Percentiles rank a stretch among this genome's conserved stretches.
Conservation (phyloP, 2,113 vertebrate species). For the Rhinopithecus roxellana region DNA sequence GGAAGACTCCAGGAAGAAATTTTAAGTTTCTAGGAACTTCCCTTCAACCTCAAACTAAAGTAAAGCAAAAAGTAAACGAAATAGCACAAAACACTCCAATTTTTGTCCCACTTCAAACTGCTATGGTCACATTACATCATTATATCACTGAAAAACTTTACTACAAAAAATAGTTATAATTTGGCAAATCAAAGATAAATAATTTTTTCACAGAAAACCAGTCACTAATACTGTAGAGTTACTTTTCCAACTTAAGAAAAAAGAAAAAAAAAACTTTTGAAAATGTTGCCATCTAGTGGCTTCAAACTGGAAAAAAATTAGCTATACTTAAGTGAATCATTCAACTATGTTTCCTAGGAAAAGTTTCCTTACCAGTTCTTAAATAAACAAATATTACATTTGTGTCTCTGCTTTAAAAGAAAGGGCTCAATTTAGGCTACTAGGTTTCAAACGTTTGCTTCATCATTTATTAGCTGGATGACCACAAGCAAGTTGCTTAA, state of each 20-base stretch:
- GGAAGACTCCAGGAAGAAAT: background rate
- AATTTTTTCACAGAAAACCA: slow-evolving; percentile 9
- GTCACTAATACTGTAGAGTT: slow-evolving; percentile 6
- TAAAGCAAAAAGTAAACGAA: background rate
- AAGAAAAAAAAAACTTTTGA: slow-evolving; percentile 37
- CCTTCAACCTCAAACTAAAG: background rate
- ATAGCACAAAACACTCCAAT: background rate
- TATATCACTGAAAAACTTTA: background rate
- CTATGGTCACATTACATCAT: background rate
- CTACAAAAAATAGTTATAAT: background rate
- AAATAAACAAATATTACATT: slow-evolving; percentile 9
- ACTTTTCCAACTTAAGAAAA: background rate
- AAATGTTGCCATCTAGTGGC: slow-evolving; percentile 77
- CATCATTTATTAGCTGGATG: background rate
- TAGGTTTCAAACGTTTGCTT: slow-evolving; percentile 23
- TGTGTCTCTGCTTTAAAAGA: background rate
- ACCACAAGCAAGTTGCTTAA: background rate
- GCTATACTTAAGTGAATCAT: background rate
- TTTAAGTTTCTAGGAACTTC: background rate
- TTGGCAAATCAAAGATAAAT: background rate
- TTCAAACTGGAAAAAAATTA: background rate
- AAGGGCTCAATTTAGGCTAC: background rate
- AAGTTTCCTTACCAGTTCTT: background rate
- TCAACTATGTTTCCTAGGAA: background rate
- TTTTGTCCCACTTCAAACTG: background rate